Base-by-base conservation (phyloP, 2,797 vertebrate species). In the Aplochiton taeniatus region DNA sequence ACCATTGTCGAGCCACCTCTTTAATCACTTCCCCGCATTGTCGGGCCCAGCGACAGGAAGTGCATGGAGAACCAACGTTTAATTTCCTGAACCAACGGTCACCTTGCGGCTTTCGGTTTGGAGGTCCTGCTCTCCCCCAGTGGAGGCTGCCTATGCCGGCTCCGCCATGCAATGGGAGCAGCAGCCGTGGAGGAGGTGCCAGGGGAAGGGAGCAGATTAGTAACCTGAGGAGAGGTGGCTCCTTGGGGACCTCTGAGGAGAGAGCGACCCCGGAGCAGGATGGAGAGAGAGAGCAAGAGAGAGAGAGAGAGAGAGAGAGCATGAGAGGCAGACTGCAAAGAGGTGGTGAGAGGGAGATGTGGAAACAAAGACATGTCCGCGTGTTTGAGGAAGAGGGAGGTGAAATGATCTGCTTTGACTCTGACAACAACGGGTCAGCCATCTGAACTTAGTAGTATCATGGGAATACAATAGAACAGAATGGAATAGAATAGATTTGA, bases 31-130 rank as follows among this genome's bases (percentile, higher is more conserved):
- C 85, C 81, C 65, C 48, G 77, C 74, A 80, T 75, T 83, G 80
- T 85, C 65, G 72, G 72, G 66, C 62, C 54, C 62, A 1, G 62
- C 69, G 67, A 18, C 63, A 83, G 83, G 84, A 86, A 83, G 72
- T 66, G 70, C 70, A 79, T 82, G 68, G 73, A 76, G 66, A 78
- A 73, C 75, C 67, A 78, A 59, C 61, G 44, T 78, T n/a, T n/a
- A n/a, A n/a, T n/a, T 81, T 84, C 77, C 74, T 79, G 67, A 77
- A 58, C 76, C 74, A 85, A 85, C 82, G 67, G 80, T 77, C 81
- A 61, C 76, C 75, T 76, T 81, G 75, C 70, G 75, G 82, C 59
- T 76, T 80, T 79, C 76, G 75, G 74, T 66, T 69, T 75, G 66
- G 65, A 61, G 52, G 54, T 48, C 65, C 54, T 60, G 61, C 77